Conservation (phyloP, 2,113 vertebrate species). For the Sarotherodon lohbergeri region DNA sequence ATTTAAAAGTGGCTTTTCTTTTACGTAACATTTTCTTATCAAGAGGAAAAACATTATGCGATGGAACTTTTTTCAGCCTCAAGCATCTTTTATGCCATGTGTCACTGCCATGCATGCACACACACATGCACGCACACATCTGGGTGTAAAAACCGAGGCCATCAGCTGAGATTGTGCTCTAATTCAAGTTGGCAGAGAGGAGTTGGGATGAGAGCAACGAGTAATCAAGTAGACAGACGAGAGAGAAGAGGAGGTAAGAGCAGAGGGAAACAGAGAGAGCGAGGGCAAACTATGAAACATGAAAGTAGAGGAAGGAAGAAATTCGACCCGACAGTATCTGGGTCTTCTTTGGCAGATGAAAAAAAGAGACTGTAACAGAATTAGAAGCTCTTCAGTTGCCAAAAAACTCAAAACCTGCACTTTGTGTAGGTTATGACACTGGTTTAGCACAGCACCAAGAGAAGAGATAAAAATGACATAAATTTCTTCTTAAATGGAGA, state of each 20-base stretch:
- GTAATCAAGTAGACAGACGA: slow-evolving; percentile 46
- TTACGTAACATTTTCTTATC: background rate
- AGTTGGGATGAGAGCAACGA: slow-evolving; percentile 31
- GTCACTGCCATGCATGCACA: background rate
- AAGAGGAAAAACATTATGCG: background rate
- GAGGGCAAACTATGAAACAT: slow-evolving; percentile 8
- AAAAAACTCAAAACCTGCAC: background rate
- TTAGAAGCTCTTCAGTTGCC: background rate
- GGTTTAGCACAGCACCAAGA: background rate
- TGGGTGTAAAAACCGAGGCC: background rate
- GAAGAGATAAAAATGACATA: background rate
- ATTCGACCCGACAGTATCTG: slow-evolving; percentile 1
- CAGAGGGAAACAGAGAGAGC: background rate
- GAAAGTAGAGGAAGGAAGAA: slow-evolving; percentile 16
- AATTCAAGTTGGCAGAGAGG: slow-evolving; percentile 51
- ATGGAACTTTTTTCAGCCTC: slow-evolving; percentile 4
- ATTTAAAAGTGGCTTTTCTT: background rate
- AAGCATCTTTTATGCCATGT: background rate
- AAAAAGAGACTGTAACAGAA: background rate
- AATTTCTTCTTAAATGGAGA: background rate
- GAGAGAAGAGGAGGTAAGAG: background rate
- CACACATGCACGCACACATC: background rate
- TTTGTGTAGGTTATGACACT: background rate
- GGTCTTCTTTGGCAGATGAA: background rate
- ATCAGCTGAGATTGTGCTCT: slow-evolving; percentile 22